Evolutionary conservation across 53 echinoderm and acorn worm species (phyloP), one percentile per base, ranked within the genome.

Genomic region (Hippasteria phrygiana): DNA sequence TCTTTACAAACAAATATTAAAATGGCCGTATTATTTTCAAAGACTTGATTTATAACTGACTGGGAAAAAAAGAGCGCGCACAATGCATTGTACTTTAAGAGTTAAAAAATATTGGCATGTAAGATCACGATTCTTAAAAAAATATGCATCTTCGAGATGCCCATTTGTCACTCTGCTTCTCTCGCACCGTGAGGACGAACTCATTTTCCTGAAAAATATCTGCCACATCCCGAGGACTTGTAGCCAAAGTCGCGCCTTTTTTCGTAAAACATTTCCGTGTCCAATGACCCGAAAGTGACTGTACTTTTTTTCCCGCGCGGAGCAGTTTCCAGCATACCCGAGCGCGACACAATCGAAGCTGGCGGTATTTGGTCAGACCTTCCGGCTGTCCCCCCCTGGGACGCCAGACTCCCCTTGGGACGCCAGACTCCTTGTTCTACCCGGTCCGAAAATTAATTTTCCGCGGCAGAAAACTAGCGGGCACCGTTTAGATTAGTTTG

Each of bases 401-500:
- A 24, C 34, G 11, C 7, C 17, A 16, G 8, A 40, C 18, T 51
- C 34, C 54, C n/a, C 0, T 67, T 8, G 69, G 69, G 62, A 24
- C 34, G 11, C 7, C 17, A 16, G 8, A 40, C 18, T 51, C 34
- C 54, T 77, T 77, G 77, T 77, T 77, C 55, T 77, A 59, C 55
- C n/a, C 40, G 39, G 41, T 12, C 62, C 56, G 56, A 79, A 79
- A 79, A 59, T 79, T 79, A 79, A 55, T 79, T 56, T 38, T 79
- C 55, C 39, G 4, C 34, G 37, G 56, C 38, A n/a, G 62, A n/a
- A 79, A 79, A 59, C 36, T 55, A 41, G 79, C 79, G 55, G 28
- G 27, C 59, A 62, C 37, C 79, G 24, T 79, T 59, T 62, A 79
- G 79, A 79, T 79, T 79, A 38, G 79, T 56, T 79, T 59, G 79